Percentiles rank a stretch among this genome's conserved stretches.
phyloP scores from a whole-genome alignment of 1,140 invertebrate genomes.

The Hylyphantes graminicola region DNA sequence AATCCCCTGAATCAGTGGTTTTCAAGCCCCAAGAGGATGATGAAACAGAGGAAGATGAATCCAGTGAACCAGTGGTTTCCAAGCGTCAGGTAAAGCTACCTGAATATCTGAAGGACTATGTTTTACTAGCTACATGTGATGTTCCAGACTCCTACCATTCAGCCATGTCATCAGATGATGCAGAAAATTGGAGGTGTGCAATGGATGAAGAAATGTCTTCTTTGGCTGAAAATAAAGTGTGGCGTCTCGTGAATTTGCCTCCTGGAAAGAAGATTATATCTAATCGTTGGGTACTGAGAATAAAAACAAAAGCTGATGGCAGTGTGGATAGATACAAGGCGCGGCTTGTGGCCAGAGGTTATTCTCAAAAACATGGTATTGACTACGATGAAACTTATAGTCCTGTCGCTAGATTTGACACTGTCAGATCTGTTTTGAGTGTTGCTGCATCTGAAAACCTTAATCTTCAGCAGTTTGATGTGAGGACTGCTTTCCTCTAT shows the following conservation, averaged over 20 bases:
- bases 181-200: not conserved
- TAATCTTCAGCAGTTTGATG: conserved; percentile 61
- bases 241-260: not conserved
- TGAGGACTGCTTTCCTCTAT: conserved; percentile 63
- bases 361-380: conserved; percentile 65
- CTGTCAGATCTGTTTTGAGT: conserved; percentile 6
- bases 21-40: not conserved
- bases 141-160: not conserved
- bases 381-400: conserved; percentile 65
- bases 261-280: conserved; percentile 52
- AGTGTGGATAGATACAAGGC: conserved; percentile 63
- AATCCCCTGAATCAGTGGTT: not conserved
- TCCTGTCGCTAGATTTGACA: conserved; percentile 64
- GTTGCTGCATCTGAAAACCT: conserved; percentile 26
- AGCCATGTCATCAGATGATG: not conserved
- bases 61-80: not conserved
- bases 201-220: not conserved
- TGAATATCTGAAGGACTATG: not conserved
- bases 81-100: not conserved
- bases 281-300: conserved; percentile 43
- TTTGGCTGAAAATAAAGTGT: not conserved
- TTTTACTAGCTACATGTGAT: not conserved
- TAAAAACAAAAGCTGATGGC: conserved; percentile 44
- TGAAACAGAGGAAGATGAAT: not conserved
- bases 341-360: conserved; percentile 68